These are phyloP conservation scores for Thera obeliscata DNA, from an alignment of 2,888 invertebrate species.

Conservation along the genomic window DNA sequence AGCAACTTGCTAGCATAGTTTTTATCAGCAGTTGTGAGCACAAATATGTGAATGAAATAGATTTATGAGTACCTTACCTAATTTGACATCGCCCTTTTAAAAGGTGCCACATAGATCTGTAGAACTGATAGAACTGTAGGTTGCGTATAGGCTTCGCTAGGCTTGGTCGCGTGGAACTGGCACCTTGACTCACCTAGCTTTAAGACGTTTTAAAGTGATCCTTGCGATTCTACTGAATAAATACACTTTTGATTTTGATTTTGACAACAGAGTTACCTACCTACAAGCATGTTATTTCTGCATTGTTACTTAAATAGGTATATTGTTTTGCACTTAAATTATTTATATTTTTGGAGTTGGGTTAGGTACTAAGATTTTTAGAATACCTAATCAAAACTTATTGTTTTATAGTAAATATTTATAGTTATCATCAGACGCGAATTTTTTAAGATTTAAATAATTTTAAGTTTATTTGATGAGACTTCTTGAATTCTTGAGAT, in stretches of 20 bases:
- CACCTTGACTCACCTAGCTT: too few species aligned
- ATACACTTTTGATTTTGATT: too few species aligned
- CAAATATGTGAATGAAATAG: neutral
- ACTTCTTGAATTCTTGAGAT: slow-evolving; percentile 16
- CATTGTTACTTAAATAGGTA: neutral
- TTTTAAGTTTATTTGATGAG: slow-evolving; percentile 2
- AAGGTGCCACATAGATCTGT: too few species aligned
- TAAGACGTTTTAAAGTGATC: too few species aligned
- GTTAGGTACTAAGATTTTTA: slow-evolving; percentile 1
- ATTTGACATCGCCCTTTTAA: too few species aligned
- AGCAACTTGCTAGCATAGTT: neutral
- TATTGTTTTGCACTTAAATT: neutral
- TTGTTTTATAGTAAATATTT: slow-evolving; percentile 1
- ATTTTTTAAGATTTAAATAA: neutral
- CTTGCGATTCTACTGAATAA: too few species aligned
- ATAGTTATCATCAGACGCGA: neutral
- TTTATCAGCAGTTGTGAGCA: neutral
- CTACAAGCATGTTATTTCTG: neutral
- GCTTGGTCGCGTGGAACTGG: too few species aligned
- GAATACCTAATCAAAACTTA: neutral
- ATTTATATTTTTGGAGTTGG: neutral
- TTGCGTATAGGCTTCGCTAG: too few species aligned
- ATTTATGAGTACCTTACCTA: neutral
- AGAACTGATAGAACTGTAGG: too few species aligned
- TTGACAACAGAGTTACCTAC: neutral